These are phyloP conservation scores for Plodia interpunctella DNA, from an alignment of 1,140 invertebrate species.

Conservation along the genomic window DNA sequence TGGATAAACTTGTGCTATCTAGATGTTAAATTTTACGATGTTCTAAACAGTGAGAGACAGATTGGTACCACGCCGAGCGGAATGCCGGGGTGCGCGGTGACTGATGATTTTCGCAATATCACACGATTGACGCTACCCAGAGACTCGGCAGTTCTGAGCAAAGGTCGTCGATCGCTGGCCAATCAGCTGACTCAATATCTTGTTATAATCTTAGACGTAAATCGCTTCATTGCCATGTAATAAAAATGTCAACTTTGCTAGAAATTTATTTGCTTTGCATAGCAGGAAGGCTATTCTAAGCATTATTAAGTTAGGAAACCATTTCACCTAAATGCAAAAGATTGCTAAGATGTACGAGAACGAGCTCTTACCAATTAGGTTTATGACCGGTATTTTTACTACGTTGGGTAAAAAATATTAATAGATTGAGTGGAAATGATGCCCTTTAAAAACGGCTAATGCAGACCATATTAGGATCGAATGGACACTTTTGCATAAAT, in stretches of 20 bases:
- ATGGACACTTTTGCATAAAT: conserved; percentile 7
- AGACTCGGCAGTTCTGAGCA: background rate
- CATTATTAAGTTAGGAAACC: too few species aligned
- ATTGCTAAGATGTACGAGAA: too few species aligned
- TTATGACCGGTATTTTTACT: background rate
- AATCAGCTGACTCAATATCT: background rate
- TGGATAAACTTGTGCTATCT: background rate
- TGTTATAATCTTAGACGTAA: background rate
- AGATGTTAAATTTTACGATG: background rate
- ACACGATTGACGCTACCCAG: background rate
- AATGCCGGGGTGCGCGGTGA: background rate
- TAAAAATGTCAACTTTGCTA: too few species aligned
- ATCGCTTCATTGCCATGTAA: background rate
- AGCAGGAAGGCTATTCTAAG: too few species aligned
- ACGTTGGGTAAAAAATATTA: background rate
- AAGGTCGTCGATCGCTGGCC: background rate
- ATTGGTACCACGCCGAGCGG: background rate
- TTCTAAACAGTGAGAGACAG: background rate
- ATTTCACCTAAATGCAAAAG: too few species aligned
- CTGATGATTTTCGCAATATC: conserved; percentile 1
- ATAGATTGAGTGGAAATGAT: background rate
- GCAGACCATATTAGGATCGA: conserved; percentile 2
- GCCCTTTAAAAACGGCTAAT: background rate
- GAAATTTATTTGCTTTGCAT: background rate
- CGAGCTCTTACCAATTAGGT: background rate